Conservation (phyloP, 2,888 invertebrate genomes). For the Temnothorax unifasciatus region DNA sequence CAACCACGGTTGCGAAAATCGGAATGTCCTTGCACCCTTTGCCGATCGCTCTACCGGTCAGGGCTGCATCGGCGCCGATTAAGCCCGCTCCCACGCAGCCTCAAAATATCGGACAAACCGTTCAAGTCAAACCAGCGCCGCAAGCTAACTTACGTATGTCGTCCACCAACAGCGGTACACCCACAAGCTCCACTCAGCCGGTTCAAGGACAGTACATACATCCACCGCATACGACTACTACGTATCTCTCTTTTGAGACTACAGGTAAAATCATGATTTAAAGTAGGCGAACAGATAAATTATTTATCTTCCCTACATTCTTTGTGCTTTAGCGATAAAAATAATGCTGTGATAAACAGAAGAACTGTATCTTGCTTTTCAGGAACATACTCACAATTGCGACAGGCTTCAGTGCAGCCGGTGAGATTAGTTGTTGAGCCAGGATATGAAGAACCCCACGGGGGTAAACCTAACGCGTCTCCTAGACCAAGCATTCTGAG, state of each 20-base stretch:
- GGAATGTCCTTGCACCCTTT: constrained; percentile 84
- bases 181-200: constrained; percentile 75
- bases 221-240: constrained; percentile 81
- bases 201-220: constrained; percentile 82
- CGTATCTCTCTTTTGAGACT: constrained; percentile 83
- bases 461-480: constrained; percentile 87
- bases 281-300: background rate
- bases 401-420: constrained; percentile 83
- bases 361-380: constrained; percentile 27
- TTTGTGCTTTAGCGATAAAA: constrained; percentile 17
- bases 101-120: constrained; percentile 78
- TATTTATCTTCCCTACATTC: background rate
- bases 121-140: constrained; percentile 81
- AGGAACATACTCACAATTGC: constrained; percentile 83
- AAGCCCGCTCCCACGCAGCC: constrained; percentile 80
- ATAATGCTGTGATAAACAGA: background rate
- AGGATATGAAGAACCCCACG: constrained; percentile 83
- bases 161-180: constrained; percentile 74
- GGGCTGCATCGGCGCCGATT: constrained; percentile 80
- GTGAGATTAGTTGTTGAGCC: constrained; percentile 84
- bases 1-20: constrained; percentile 83
- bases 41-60: constrained; percentile 79
- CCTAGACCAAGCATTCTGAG: constrained; percentile 95
- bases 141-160: constrained; percentile 74
- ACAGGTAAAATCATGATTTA: constrained; percentile 74